These are phyloP conservation scores for Ctenicera cuprea DNA, from an alignment of 2,888 invertebrate species.

Conservation along the genomic window DNA sequence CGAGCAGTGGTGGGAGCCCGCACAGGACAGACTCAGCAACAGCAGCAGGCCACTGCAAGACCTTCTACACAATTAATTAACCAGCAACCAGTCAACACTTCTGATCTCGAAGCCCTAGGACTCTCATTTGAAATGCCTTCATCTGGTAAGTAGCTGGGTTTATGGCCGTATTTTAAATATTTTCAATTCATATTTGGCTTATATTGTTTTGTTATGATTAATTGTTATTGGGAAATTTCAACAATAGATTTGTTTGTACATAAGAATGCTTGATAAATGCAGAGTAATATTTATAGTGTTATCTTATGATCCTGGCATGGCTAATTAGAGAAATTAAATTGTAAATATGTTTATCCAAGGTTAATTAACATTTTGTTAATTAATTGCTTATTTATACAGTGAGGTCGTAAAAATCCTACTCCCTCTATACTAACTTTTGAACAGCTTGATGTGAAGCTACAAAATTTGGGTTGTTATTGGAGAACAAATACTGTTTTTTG, in stretches of 20 bases:
- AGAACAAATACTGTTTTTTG: too few relatives aligned
- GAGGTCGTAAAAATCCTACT: too few relatives aligned
- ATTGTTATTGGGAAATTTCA: slow-evolving; percentile 22
- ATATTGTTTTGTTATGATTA: slow-evolving; percentile 34
- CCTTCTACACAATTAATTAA: slow-evolving; percentile 66
- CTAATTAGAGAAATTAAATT: too few relatives aligned
- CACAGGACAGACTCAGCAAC: slow-evolving; percentile 74
- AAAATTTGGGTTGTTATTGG: too few relatives aligned
- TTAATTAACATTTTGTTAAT: too few relatives aligned
- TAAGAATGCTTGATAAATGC: slow-evolving; percentile 44
- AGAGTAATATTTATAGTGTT: slow-evolving; percentile 29
- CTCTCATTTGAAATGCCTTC: slow-evolving; percentile 82
- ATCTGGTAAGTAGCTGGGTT: slow-evolving; percentile 73
- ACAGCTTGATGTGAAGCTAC: too few relatives aligned
- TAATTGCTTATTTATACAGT: too few relatives aligned
- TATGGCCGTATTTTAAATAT: slow-evolving; percentile 60
- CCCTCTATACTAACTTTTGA: too few relatives aligned
- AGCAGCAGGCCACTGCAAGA: slow-evolving; percentile 63
- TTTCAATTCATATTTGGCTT: slow-evolving; percentile 45
- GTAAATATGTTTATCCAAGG: too few relatives aligned
- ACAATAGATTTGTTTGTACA: slow-evolving; percentile 43
- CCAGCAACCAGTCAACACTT: slow-evolving; percentile 68
- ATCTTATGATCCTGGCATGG: neutral
- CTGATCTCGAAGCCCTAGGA: slow-evolving; percentile 82
- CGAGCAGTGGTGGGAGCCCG: slow-evolving; percentile 92